phyloP scores from a whole-genome alignment of 2,888 invertebrate species.

The Subacronicta megacephala region DNA sequence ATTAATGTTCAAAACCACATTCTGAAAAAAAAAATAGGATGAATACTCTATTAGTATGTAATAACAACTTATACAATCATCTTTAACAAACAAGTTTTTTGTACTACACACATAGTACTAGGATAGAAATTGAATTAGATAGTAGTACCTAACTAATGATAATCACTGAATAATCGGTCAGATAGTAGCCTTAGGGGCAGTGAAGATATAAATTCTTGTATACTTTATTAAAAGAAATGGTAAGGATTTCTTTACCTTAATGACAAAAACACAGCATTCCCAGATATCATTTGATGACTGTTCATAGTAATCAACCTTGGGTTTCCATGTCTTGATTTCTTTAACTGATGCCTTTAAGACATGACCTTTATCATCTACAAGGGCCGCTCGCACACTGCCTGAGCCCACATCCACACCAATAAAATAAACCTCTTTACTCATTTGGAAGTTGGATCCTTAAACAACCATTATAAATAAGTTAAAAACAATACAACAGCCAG shows the following conservation, averaged over 20 bases:
- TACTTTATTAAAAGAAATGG: too few species aligned
- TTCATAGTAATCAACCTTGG: constrained; percentile 94
- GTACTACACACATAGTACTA: too few species aligned
- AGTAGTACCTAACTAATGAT: too few species aligned
- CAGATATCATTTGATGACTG: constrained; percentile 98
- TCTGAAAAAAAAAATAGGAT: constrained; percentile 82
- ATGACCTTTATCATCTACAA: constrained; percentile 92
- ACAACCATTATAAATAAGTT: neutral
- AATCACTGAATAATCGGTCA: too few species aligned
- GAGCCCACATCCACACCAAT: constrained; percentile 98
- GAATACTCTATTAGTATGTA: neutral
- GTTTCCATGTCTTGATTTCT: constrained; percentile 94
- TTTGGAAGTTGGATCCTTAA: constrained; percentile 30
- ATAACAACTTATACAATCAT: too few species aligned
- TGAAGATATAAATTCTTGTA: too few species aligned
- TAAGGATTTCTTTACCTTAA: constrained; percentile 93
- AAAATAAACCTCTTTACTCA: constrained; percentile 87
- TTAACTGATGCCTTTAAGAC: constrained; percentile 91
- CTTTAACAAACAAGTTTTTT: too few species aligned
- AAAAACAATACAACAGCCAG: neutral
- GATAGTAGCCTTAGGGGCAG: too few species aligned
- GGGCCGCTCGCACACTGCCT: constrained; percentile 95
- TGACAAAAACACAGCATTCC: constrained; percentile 92
- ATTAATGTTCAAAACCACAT: constrained; percentile 87
- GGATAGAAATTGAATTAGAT: too few species aligned